phyloP scores from a whole-genome alignment of 2,113 vertebrate genomes.

The Bagarius yarrelli region DNA sequence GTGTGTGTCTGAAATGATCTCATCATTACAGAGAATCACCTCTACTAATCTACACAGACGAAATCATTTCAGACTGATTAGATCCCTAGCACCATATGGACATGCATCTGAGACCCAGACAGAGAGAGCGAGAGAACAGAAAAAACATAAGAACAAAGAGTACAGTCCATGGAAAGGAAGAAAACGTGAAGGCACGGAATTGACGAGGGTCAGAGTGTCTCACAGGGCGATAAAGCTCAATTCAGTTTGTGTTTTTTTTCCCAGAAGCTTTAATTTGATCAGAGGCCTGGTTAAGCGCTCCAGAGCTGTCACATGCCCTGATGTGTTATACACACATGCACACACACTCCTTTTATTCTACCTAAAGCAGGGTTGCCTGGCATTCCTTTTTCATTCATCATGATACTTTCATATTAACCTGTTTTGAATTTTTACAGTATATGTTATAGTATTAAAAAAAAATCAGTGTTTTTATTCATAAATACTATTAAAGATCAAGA shows the following conservation, averaged over 20 bases:
- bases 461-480: neutral
- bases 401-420: neutral
- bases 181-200: slow-evolving; percentile 9
- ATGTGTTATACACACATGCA: slow-evolving; percentile 45
- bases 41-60: slow-evolving; percentile 43
- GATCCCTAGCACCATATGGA: slow-evolving; percentile 26
- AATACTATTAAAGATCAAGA: too few species aligned
- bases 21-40: slow-evolving; percentile 47
- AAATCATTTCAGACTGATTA: slow-evolving; percentile 48
- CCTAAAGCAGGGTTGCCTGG: neutral
- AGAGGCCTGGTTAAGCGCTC: slow-evolving; percentile 22
- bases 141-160: slow-evolving; percentile 19
- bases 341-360: slow-evolving; percentile 23
- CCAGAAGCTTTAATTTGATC: slow-evolving; percentile 27
- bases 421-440: neutral
- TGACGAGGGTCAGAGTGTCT: neutral
- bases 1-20: slow-evolving; percentile 35
- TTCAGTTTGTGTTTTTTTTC: slow-evolving; percentile 2
- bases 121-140: slow-evolving; percentile 35
- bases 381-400: neutral
- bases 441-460: neutral
- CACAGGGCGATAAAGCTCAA: neutral
- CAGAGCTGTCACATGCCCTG: slow-evolving; percentile 17
- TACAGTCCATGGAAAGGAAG: slow-evolving; percentile 6
- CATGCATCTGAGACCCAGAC: slow-evolving; percentile 26